These are phyloP conservation scores for Alexandromys fortis DNA, from an alignment of 2,113 vertebrate species.

Conservation along the genomic window DNA sequence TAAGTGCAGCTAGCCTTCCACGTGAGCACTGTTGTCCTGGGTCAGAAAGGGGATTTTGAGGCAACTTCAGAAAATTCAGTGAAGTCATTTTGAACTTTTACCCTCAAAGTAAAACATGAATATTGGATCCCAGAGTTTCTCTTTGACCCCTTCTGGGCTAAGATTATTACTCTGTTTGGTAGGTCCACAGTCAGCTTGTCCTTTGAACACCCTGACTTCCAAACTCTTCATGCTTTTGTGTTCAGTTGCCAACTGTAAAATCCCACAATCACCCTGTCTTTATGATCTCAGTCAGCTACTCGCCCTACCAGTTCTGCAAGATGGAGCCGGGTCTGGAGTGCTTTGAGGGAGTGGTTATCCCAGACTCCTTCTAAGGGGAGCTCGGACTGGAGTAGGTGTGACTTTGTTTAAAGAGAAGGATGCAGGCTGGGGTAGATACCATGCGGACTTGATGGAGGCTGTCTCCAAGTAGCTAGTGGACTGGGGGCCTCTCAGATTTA, in stretches of 20 bases:
- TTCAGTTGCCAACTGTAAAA: not conserved
- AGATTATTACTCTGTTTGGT: not conserved
- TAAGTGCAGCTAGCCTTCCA: not conserved
- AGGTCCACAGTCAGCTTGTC: not conserved
- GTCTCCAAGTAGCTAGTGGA: not conserved
- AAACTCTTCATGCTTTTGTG: conserved; percentile 3
- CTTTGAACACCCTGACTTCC: not conserved
- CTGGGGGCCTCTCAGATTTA: not conserved
- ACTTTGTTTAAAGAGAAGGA: not conserved
- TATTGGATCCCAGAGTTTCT: not conserved
- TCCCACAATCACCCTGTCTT: not conserved
- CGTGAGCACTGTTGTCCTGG: not conserved
- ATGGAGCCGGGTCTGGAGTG: not conserved
- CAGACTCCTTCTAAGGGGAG: not conserved
- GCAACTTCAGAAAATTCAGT: not conserved
- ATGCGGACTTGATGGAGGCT: not conserved
- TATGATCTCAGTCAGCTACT: not conserved
- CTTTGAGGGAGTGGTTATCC: not conserved
- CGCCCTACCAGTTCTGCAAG: not conserved
- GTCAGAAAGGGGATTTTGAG: not conserved
- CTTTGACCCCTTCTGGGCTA: not conserved
- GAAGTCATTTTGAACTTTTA: conserved; percentile 3
- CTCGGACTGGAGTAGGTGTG: not conserved
- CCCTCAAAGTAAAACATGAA: not conserved
- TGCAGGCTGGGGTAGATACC: not conserved